These are phyloP conservation scores for Drosophila parthenogenetica DNA, from an alignment of 2,888 invertebrate species.

Conservation along the genomic window DNA sequence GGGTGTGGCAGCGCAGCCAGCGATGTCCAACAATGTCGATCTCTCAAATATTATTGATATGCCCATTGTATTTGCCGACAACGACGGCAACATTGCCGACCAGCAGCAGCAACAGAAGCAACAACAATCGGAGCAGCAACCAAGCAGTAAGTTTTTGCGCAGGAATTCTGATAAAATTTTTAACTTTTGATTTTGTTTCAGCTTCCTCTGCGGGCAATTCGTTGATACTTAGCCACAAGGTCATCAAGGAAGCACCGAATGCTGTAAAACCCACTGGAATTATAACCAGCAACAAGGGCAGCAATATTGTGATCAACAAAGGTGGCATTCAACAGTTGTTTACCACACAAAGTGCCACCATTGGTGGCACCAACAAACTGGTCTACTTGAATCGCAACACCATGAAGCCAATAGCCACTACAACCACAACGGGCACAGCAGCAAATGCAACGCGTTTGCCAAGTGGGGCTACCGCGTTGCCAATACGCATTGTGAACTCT, in stretches of 20 bases:
- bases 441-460: constrained; percentile 64
- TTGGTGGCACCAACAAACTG: constrained; percentile 77
- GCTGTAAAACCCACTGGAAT: constrained; percentile 31
- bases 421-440: constrained; percentile 68
- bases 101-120: constrained; percentile 50
- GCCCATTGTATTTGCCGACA: constrained; percentile 89
- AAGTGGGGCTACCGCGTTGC: constrained; percentile 62
- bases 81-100: constrained; percentile 83
- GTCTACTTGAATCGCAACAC: constrained; percentile 84
- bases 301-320: constrained; percentile 79
- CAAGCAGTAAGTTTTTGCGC: constrained; percentile 51
- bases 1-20: constrained; percentile 27
- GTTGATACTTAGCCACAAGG: constrained; percentile 81
- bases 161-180: too few relatives aligned
- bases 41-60: constrained; percentile 88
- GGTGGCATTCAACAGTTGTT: constrained; percentile 64
- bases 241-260: constrained; percentile 76
- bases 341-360: constrained; percentile 40
- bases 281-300: constrained; percentile 53
- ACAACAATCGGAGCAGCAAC: constrained; percentile 22
- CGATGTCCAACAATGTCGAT: constrained; percentile 78
- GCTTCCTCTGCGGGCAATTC: constrained; percentile 52
- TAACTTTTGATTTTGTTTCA: constrained; percentile 1
- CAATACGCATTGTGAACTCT: constrained; percentile 60
- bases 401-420: constrained; percentile 82